phyloP scores from a whole-genome alignment of 2,113 vertebrate species.

The Atherinomorus stipes region DNA sequence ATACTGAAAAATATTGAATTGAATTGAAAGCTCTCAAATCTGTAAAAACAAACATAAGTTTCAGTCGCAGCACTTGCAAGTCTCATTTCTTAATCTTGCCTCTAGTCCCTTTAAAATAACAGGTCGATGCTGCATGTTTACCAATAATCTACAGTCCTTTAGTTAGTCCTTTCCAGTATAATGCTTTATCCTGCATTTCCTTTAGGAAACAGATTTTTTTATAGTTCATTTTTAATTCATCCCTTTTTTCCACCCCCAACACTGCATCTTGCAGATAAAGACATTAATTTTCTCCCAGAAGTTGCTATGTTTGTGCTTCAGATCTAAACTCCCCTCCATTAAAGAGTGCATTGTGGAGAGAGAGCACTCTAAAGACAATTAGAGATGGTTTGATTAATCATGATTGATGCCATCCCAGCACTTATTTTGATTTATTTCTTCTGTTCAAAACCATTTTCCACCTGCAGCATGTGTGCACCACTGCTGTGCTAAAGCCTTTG shows the following conservation, averaged over 20 bases:
- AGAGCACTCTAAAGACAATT: slow-evolving; percentile 61
- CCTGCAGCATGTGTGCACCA: slow-evolving; percentile 28
- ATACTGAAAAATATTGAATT: too few species aligned
- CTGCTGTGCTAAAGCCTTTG: slow-evolving; percentile 13
- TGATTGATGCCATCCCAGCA: slow-evolving; percentile 62
- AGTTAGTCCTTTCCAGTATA: too few species aligned
- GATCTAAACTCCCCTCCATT: slow-evolving; percentile 62
- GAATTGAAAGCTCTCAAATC: too few species aligned
- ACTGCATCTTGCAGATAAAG: slow-evolving; percentile 42
- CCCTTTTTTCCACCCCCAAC: slow-evolving; percentile 16
- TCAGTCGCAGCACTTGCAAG: too few species aligned
- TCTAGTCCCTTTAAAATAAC: too few species aligned
- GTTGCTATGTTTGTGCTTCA: slow-evolving; percentile 25
- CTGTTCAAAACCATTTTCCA: slow-evolving; percentile 50
- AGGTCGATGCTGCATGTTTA: too few species aligned
- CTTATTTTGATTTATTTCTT: slow-evolving; percentile 49
- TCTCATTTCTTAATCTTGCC: too few species aligned
- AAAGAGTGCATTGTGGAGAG: slow-evolving; percentile 31
- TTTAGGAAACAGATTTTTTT: slow-evolving; percentile 8
- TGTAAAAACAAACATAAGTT: too few species aligned
- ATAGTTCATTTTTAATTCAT: slow-evolving; percentile 47
- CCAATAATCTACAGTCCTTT: too few species aligned
- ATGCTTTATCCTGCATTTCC: slow-evolving; percentile 35
- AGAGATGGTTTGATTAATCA: slow-evolving; percentile 69
- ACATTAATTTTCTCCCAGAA: slow-evolving; percentile 59